Percentiles rank a stretch among this genome's conserved stretches.
Conservation (phyloP, 2,888 invertebrate genomes). For the Cantharis flavilabris region DNA sequence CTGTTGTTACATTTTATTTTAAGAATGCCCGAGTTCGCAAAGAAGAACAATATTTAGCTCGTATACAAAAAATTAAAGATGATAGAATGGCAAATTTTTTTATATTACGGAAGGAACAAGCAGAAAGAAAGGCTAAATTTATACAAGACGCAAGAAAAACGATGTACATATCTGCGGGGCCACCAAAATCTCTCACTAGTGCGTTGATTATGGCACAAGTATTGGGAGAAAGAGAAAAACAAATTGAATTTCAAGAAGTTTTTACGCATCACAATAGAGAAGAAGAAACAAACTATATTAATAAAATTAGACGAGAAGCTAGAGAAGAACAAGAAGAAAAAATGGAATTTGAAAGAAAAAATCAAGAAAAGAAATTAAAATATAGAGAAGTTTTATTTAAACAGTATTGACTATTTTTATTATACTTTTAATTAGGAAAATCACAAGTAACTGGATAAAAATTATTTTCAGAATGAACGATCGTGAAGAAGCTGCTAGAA, state of each 20-base stretch:
- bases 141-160: constrained; percentile 37
- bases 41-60: constrained; percentile 29
- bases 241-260: constrained; percentile 44
- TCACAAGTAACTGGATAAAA: neutral
- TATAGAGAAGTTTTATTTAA: constrained; percentile 33
- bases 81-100: constrained; percentile 30
- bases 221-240: constrained; percentile 47
- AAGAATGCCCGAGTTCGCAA: constrained; percentile 34
- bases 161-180: constrained; percentile 44
- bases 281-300: constrained; percentile 39
- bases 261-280: constrained; percentile 47
- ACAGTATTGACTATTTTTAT: constrained; percentile 38
- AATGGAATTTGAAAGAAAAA: constrained; percentile 36
- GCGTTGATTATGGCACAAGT: constrained; percentile 47
- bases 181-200: constrained; percentile 46
- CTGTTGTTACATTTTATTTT: neutral
- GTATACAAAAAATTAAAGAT: constrained; percentile 27
- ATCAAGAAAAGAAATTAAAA: constrained; percentile 37
- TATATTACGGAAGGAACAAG: constrained; percentile 39
- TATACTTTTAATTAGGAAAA: neutral
- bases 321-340: constrained; percentile 41
- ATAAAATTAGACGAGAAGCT: constrained; percentile 39
- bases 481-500: constrained; percentile 27
- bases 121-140: constrained; percentile 38
- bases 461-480: constrained; percentile 33